Percentiles rank a stretch among this genome's conserved stretches.
phyloP scores from a whole-genome alignment of 64 coral and sea anemone genomes.

The Stichodactyla helianthus region DNA sequence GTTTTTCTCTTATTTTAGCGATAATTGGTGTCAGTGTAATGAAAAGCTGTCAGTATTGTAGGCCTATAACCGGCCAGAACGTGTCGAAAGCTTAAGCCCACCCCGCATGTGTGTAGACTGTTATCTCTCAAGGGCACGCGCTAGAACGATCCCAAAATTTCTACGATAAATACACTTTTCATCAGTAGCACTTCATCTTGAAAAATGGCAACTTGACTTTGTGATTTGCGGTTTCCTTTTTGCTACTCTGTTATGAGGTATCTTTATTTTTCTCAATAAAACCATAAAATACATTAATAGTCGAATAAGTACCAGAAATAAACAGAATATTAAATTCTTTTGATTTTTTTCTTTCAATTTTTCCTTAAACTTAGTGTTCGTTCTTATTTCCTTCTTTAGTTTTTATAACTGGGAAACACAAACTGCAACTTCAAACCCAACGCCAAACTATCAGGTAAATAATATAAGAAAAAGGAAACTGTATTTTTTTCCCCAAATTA shows the following conservation, averaged over 20 bases:
- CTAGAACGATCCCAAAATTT: not conserved
- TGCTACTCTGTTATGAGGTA: not conserved
- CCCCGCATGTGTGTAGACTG: not conserved
- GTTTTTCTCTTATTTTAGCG: not conserved
- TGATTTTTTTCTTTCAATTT: not conserved
- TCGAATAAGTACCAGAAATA: not conserved
- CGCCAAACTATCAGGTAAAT: slow-evolving; percentile 91
- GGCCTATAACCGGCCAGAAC: not conserved
- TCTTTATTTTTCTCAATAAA: not conserved
- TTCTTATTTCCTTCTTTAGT: slow-evolving; percentile 27
- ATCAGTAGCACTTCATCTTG: not conserved
- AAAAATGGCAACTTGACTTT: not conserved
- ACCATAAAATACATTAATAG: not conserved
- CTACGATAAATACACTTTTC: not conserved
- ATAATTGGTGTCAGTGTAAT: not conserved
- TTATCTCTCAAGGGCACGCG: not conserved
- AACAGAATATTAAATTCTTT: not conserved
- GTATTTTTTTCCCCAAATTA: not conserved
- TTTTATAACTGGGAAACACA: slow-evolving; percentile 99
- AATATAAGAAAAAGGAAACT: not conserved
- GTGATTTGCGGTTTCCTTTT: not conserved
- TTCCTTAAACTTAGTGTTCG: not conserved
- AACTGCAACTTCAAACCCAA: slow-evolving; percentile 94
- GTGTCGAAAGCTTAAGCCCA: not conserved
- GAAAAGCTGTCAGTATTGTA: not conserved